These are phyloP conservation scores for Euphydryas editha DNA, from an alignment of 2,888 invertebrate species.

Conservation along the genomic window DNA sequence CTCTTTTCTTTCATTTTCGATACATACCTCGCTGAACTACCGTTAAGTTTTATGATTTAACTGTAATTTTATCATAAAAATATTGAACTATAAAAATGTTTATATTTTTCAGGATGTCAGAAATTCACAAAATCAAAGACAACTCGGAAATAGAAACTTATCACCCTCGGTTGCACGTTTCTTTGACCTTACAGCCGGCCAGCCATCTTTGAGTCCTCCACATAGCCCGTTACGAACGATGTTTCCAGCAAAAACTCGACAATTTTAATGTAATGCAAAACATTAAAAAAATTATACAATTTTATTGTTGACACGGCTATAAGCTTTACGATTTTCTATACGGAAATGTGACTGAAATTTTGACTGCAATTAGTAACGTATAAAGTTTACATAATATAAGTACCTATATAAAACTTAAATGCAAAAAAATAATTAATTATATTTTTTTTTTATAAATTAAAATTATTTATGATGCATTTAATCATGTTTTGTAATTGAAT, in stretches of 20 bases:
- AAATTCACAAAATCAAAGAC: slow-evolving; percentile 47
- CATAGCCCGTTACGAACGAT: slow-evolving; percentile 39
- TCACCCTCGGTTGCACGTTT: slow-evolving; percentile 77
- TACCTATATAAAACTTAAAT: too few relatives aligned
- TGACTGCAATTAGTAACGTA: too few relatives aligned
- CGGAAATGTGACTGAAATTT: too few relatives aligned
- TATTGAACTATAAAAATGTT: background rate
- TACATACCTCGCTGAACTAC: too few relatives aligned
- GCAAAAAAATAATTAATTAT: too few relatives aligned
- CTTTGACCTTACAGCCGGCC: slow-evolving; percentile 68
- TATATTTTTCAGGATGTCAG: slow-evolving; percentile 51
- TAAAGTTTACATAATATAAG: too few relatives aligned
- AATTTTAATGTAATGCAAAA: slow-evolving; percentile 4
- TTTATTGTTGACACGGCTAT: background rate
- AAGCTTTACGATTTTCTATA: too few relatives aligned
- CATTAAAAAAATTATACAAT: background rate
- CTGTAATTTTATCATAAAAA: too few relatives aligned
- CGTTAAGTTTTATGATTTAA: too few relatives aligned
- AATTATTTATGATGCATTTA: too few relatives aligned
- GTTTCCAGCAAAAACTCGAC: slow-evolving; percentile 26
- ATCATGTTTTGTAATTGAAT: background rate
- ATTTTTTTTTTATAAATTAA: too few relatives aligned
- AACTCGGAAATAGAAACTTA: slow-evolving; percentile 57
- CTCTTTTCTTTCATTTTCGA: too few relatives aligned
- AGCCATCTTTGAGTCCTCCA: slow-evolving; percentile 63